Conservation (phyloP, 1,140 invertebrate genomes). For the Mesaphorura yosii region DNA sequence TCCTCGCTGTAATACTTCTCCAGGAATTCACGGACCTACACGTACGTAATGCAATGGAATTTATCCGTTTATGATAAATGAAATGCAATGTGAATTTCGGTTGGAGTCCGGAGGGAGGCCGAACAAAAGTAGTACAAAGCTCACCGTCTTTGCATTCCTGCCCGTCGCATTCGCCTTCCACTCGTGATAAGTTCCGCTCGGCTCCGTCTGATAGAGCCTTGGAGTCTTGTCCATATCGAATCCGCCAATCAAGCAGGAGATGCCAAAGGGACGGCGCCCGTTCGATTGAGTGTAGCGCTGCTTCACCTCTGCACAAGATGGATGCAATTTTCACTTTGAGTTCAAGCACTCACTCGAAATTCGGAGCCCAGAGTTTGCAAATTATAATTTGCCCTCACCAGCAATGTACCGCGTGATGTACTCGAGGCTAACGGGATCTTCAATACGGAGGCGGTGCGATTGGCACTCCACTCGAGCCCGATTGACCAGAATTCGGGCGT, state of each 20-base stretch:
- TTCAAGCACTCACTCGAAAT: too few relatives aligned
- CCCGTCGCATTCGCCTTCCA: conserved; percentile 99
- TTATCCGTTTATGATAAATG: too few relatives aligned
- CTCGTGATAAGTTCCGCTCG: conserved; percentile 97
- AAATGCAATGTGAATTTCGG: too few relatives aligned
- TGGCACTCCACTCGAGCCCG: conserved; percentile 96
- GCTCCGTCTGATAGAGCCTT: conserved; percentile 96
- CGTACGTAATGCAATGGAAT: too few relatives aligned
- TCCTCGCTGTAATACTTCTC: conserved; percentile 91
- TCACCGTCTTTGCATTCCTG: conserved; percentile 85
- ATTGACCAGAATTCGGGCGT: conserved; percentile 95
- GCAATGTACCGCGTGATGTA: conserved; percentile 95
- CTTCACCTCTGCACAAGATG: conserved; percentile 65
- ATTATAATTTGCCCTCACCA: too few relatives aligned
- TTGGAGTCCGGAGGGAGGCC: too few relatives aligned
- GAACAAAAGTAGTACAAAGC: too few relatives aligned
- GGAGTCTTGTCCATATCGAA: conserved; percentile 95
- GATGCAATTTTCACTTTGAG: too few relatives aligned
- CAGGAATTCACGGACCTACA: conserved; percentile 94
- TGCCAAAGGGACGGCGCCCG: conserved; percentile 94
- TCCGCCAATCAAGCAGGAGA: conserved; percentile 93
- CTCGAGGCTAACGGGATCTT: conserved; percentile 96
- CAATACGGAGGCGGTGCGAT: conserved; percentile 93
- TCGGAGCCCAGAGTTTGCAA: too few relatives aligned
- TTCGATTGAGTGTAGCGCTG: conserved; percentile 99